Base-by-base conservation (phyloP, 2,113 vertebrate species). In the Pluvianellus socialis region DNA sequence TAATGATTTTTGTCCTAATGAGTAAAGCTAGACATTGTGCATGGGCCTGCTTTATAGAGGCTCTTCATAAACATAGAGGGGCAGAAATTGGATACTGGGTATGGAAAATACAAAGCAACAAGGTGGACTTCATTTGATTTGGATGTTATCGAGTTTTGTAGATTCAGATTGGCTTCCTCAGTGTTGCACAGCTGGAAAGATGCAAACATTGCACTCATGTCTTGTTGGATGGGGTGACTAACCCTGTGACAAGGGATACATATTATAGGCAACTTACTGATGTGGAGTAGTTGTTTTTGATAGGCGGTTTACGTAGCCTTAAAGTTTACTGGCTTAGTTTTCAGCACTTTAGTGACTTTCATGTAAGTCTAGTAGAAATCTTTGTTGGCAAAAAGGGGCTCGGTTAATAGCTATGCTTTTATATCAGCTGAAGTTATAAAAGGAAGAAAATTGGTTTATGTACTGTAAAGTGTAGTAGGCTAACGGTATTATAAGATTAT, bases 11-110 rank as follows among this genome's bases (percentile, higher is more conserved):
- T 71, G 12, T 85, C 32, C 53, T 49, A 6, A 3, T 63, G 42
- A 24, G 22, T 73, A 17, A 59, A 84, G 10, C 15, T 38, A 38
- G 9, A 22, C 7, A 6, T 59, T 0, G 13, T 44, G 1, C 0
- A 0, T 52, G 32, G 18, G 20, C 30, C 18, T 35, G 9, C 21
- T 73, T 61, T 72, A 63, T 22, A 24, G 10, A 27, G 23, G 27
- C 55, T 61, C 32, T 4, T 89, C 0, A 0, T 53, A 70, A 22
- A 14, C 4, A 3, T 0, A 17, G 26, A 24, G 33, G 13, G 30
- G 19, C 33, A 80, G 59, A 83, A 86, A 45, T 23, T 0, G 4
- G 9, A 8, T 22, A 9, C 14, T 18, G 2, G 28, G 14, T 2
- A 1, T 47, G 35, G 53, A 49, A 79, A 95, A 86, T 15, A 61